Evolutionary conservation across 2,888 invertebrate species (phyloP).

Genomic region (Anarsia innoxiella): DNA sequence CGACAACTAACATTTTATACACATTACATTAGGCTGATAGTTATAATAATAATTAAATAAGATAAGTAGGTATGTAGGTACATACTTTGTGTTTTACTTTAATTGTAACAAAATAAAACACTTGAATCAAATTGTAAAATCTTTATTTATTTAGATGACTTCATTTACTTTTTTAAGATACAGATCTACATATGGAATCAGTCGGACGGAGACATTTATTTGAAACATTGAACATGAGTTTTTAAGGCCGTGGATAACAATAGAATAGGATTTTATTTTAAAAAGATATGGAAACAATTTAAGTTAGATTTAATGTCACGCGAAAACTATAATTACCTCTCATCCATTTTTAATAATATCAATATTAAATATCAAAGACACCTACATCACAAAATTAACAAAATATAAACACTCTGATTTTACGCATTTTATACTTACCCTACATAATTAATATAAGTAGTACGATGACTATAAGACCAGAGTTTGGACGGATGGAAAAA

Average conservation of each 20-base stretch:
- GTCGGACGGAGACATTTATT: constrained; percentile 1
- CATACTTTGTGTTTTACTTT: background rate
- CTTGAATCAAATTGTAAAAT: background rate
- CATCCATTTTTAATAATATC: background rate
- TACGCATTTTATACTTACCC: constrained; percentile 21
- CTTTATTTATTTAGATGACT: background rate
- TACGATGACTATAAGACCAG: constrained; percentile 46
- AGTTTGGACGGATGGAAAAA: constrained; percentile 52
- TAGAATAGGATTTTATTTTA: no score
- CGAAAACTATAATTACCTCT: no score
- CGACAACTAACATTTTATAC: no score
- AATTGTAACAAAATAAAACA: background rate
- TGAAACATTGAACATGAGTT: background rate
- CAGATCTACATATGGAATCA: background rate
- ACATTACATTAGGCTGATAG: no score
- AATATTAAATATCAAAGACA: background rate
- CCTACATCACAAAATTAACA: constrained; percentile 16
- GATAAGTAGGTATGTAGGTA: no score
- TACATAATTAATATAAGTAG: constrained; percentile 16
- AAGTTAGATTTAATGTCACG: no score
- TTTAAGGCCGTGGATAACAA: no score
- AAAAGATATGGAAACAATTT: no score
- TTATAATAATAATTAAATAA: no score
- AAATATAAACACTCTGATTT: constrained; percentile 23
- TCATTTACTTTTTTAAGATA: background rate